Evolutionary conservation across 2,888 invertebrate species (phyloP), one percentile per base, ranked within the genome.

Genomic region (Marronus borbonicus): DNA sequence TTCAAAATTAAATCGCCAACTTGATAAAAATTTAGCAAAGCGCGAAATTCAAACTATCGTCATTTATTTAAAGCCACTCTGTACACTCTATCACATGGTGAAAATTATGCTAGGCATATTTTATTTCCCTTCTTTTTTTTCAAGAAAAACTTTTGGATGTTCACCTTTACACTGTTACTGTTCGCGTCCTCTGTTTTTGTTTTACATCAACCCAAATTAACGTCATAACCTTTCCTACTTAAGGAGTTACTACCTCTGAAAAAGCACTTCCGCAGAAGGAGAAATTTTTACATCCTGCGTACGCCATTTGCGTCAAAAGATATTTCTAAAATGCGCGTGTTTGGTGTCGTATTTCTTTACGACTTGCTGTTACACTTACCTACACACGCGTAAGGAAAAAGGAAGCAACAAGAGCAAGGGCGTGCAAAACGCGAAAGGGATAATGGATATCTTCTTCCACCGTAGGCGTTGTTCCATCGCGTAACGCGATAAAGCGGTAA

Each of bases 401-500:
- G 7, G 20, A 14, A n/a, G 20, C 2, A 55, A 17, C 14, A 3
- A 55, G 17, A 8, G 17, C 17, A 44, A 44, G 44, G 44, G 44
- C 8, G 44, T 44, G 55, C 20, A n/a, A 55, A 55, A 55, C 55
- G 55, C 55, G 39, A 65, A 65, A 65, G 14, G 65, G 39, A 65
- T 65, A 65, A 65, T 39, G 65, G 65, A 55, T 20, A 55, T 17
- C 17, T 55, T 5, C 5, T 4, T n/a, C 65, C 39, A 20, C 10
- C 44, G 31, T 36, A 17, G 28, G 39, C 65, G 39, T 65, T 65
- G 65, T 65, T 65, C 39, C 65, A 14, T 36, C 36, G 17, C 7
- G 17, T 65, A 65, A 65, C 39, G 17, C 65, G 65, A 65, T 65
- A 65, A 65, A 39, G 65, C 39, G 65, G 65, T 65, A 65, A 65